Evolutionary conservation across 2,113 vertebrate genomes (phyloP).

Genomic region (Neodon shergylaensis): DNA sequence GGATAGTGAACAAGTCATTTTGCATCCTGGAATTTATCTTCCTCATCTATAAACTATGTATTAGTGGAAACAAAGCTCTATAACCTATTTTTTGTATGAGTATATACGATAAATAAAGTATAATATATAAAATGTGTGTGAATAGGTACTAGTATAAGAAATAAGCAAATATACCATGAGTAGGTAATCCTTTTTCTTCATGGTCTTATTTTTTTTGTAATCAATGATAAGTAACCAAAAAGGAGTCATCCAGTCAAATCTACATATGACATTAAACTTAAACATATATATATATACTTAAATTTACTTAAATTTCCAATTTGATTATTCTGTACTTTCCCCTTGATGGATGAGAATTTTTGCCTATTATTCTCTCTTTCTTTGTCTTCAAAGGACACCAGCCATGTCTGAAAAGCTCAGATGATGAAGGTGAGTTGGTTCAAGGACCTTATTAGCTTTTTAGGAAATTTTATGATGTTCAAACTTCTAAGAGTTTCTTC

Average conservation of each 20-base stretch:
- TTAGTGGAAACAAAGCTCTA: background rate
- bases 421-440: constrained; percentile 58
- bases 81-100: background rate
- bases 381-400: constrained; percentile 31
- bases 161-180: background rate
- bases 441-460: constrained; percentile 57
- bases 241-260: background rate
- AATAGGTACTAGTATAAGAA: background rate
- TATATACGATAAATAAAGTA: background rate
- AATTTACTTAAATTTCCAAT: background rate
- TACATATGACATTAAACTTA: background rate
- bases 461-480: constrained; percentile 47
- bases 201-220: background rate
- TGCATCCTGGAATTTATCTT: background rate
- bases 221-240: background rate
- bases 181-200: background rate
- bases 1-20: background rate
- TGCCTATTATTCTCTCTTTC: background rate
- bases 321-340: background rate
- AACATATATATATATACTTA: background rate
- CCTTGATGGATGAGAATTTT: background rate
- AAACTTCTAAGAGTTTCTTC: constrained; percentile 66
- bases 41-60: background rate
- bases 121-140: background rate
- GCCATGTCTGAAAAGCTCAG: constrained; percentile 30